Base-by-base conservation (phyloP, 2,113 vertebrate species). In the Xyrauchen texanus region DNA sequence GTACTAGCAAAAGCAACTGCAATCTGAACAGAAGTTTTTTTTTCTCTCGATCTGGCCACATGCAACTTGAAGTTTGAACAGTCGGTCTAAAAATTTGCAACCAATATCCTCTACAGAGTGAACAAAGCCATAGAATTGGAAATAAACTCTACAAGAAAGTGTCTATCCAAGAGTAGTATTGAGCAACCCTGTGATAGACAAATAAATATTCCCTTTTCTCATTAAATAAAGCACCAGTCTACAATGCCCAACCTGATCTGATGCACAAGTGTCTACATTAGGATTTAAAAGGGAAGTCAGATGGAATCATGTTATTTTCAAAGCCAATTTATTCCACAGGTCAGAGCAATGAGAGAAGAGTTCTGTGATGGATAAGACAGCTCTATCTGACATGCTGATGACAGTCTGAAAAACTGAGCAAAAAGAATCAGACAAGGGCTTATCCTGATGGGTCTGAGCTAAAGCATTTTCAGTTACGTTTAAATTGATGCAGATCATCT, bases 301-400 rank as follows among this genome's bases (percentile, higher is more conserved):
- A 53, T 78, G 21, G 44, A 81, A 81, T n/a, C 57, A 45, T 68
- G 60, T 77, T 78, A 60, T 77, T 81, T 78, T 81, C 45, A 62
- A 78, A 60, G 49, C 68, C 82, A 72, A 81, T 84, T 60, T 76
- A 77, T 67, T 78, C 46, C 63, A 66, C 16, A 7, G 69, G 71
- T 52, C 67, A 70, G 67, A 79, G 55, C 65, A 78, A 63, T n/a
- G 73, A 79, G 71, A 70, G 60, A 71, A 46, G 68, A 63, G 58
- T 66, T 68, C 65, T 69, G 61, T 81, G 79, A 78, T 75, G 57
- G 76, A 71, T 82, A 69, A 76, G 21, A 34, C 21, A 34, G 60
- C 52, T 76, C 78, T 76, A 63, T 67, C 71, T 82, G 79, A 76
- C 70, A 79, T 49, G 47, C 49, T 72, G 60, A 81, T 78, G 79